phyloP scores from a whole-genome alignment of 2,888 invertebrate species.

The Zootermopsis nevadensis region DNA sequence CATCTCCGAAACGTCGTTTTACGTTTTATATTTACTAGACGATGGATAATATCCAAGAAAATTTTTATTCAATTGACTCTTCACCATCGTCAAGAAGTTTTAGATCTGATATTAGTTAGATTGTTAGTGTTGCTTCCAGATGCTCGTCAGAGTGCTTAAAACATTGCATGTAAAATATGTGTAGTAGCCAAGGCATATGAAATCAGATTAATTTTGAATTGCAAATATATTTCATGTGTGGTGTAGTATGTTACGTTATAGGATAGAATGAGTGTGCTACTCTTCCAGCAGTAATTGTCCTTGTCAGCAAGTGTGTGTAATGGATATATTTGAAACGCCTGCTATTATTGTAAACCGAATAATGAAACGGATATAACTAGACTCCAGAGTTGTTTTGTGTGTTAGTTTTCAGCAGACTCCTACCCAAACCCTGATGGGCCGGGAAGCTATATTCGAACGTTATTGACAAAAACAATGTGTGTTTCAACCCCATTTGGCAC shows the following conservation, averaged over 20 bases:
- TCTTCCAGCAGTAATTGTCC: conserved; percentile 14
- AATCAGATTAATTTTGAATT: background rate
- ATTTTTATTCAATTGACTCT: too few relatives aligned
- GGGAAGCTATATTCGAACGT: conserved; percentile 14
- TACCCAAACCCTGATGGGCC: background rate
- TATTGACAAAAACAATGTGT: conserved; percentile 14
- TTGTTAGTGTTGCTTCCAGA: too few relatives aligned
- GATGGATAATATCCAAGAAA: too few relatives aligned
- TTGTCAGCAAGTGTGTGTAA: conserved; percentile 13
- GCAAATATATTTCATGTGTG: conserved; percentile 24
- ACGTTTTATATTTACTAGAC: too few relatives aligned
- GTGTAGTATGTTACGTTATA: conserved; percentile 25
- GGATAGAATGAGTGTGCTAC: background rate
- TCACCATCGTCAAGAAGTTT: too few relatives aligned
- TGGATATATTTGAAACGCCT: conserved; percentile 6
- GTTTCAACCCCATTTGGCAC: conserved; percentile 23
- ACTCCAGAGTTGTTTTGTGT: background rate
- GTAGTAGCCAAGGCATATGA: too few relatives aligned
- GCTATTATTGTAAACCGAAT: conserved; percentile 28
- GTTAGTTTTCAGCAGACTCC: background rate
- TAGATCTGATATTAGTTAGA: too few relatives aligned
- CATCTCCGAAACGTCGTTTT: too few relatives aligned
- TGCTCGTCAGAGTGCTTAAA: too few relatives aligned
- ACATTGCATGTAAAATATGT: too few relatives aligned
- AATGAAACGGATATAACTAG: conserved; percentile 18